Evolutionary conservation across 2,797 vertebrate genomes (phyloP).

Genomic region (Acropternis orthonyx): DNA sequence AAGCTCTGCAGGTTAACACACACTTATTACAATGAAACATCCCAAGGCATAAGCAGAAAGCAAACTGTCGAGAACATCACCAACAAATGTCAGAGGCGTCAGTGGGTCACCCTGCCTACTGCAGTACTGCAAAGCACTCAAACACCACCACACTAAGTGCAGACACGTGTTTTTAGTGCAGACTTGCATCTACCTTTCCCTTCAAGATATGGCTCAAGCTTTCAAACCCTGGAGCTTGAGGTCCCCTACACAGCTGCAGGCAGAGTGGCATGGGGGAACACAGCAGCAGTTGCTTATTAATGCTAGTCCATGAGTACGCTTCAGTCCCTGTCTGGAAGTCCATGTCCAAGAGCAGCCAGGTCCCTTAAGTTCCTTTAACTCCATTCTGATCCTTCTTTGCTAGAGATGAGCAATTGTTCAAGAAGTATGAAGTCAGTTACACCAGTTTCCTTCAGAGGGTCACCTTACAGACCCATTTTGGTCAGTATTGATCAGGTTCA

Average conservation of each 20-base stretch:
- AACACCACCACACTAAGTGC: background rate
- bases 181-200: background rate
- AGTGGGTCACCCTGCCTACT: accelerated
- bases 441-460: background rate
- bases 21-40: background rate
- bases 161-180: background rate
- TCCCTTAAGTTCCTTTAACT: conserved; percentile 26
- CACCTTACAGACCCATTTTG: background rate
- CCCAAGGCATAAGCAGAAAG: background rate
- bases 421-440: background rate
- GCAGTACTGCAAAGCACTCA: background rate
- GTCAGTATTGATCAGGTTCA: conserved; percentile 9
- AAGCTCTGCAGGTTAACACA: background rate
- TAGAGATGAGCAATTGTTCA: background rate
- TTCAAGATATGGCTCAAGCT: background rate
- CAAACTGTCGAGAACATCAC: background rate
- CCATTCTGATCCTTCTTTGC: background rate
- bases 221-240: background rate
- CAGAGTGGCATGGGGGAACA: background rate
- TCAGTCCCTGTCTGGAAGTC: background rate
- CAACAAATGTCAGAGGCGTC: background rate
- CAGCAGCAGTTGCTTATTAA: background rate
- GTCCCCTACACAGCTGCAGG: accelerated
- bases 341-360: background rate
- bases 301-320: accelerated